Evolutionary conservation across 2,113 vertebrate genomes (phyloP).

Genomic region (Forbesichthys papilliferus): DNA sequence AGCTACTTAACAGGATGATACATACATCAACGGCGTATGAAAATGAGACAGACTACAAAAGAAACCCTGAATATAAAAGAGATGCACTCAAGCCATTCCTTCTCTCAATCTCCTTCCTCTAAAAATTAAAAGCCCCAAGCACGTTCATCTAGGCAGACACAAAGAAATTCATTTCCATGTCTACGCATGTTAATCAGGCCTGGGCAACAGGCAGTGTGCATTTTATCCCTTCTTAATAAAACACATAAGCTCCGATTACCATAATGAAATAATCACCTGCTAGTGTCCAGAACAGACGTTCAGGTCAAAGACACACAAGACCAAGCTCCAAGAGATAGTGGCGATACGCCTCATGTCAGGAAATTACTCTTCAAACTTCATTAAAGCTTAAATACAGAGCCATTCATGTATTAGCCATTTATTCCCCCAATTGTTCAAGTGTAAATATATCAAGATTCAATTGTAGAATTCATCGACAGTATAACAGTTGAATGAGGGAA

Average conservation of each 20-base stretch:
- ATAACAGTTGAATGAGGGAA: no score
- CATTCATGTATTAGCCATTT: no score
- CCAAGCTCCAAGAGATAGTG: background rate
- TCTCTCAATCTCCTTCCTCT: constrained; percentile 7
- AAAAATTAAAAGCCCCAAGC: constrained; percentile 11
- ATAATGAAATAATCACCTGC: background rate
- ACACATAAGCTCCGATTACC: constrained; percentile 12
- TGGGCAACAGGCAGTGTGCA: background rate
- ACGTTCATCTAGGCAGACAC: constrained; percentile 22
- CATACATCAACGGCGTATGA: constrained; percentile 21
- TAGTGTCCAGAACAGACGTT: background rate
- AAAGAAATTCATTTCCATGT: constrained; percentile 2
- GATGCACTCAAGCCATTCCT: constrained; percentile 4
- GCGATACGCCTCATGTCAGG: background rate
- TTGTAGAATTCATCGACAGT: no score
- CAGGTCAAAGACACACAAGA: constrained; percentile 6
- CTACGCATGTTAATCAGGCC: constrained; percentile 5
- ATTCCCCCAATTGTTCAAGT: no score
- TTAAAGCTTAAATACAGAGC: no score
- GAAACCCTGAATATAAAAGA: constrained; percentile 3
- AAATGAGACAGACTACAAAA: background rate
- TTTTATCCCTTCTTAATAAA: background rate
- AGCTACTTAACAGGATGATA: constrained; percentile 32
- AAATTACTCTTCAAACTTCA: background rate
- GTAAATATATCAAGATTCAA: no score